Evolutionary conservation across 2,888 invertebrate genomes (phyloP).

Genomic region (Panopea generosa): DNA sequence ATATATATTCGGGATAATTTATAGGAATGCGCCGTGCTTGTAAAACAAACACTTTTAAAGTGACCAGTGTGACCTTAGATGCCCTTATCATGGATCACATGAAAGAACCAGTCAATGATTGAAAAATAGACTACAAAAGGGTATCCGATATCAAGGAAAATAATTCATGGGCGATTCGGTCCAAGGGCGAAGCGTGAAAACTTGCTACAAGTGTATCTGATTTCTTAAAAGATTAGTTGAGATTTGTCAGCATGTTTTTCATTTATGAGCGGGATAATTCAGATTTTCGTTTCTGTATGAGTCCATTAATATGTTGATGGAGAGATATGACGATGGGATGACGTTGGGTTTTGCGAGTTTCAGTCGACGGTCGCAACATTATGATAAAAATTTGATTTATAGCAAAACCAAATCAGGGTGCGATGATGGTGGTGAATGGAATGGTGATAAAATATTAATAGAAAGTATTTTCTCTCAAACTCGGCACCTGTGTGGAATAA

Average conservation of each 20-base stretch:
- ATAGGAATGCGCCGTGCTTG: no score
- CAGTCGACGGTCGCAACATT: slow-evolving; percentile 25
- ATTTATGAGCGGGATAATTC: slow-evolving; percentile 8
- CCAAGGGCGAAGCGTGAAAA: slow-evolving; percentile 3
- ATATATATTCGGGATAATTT: no score
- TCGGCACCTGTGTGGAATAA: slow-evolving; percentile 35
- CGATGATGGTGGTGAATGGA: slow-evolving; percentile 31
- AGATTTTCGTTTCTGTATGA: slow-evolving; percentile 22
- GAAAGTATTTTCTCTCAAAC: slow-evolving; percentile 27
- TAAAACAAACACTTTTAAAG: no score
- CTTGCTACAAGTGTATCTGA: slow-evolving; percentile 51
- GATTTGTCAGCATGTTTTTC: slow-evolving; percentile 19
- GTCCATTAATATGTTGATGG: slow-evolving; percentile 14
- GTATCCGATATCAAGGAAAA: slow-evolving; percentile 40
- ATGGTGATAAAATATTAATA: slow-evolving; percentile 44
- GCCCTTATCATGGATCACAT: no score
- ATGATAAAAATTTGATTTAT: slow-evolving; percentile 35
- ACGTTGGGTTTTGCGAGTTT: slow-evolving; percentile 14
- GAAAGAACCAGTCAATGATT: no score
- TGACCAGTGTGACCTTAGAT: no score
- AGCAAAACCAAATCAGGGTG: no score
- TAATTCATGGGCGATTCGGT: slow-evolving; percentile 23
- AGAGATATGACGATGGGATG: slow-evolving; percentile 16
- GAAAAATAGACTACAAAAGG: slow-evolving; percentile 5
- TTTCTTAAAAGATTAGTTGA: slow-evolving; percentile 48